phyloP scores from a whole-genome alignment of 2,113 vertebrate genomes.

The Colistium nudipinnis region DNA sequence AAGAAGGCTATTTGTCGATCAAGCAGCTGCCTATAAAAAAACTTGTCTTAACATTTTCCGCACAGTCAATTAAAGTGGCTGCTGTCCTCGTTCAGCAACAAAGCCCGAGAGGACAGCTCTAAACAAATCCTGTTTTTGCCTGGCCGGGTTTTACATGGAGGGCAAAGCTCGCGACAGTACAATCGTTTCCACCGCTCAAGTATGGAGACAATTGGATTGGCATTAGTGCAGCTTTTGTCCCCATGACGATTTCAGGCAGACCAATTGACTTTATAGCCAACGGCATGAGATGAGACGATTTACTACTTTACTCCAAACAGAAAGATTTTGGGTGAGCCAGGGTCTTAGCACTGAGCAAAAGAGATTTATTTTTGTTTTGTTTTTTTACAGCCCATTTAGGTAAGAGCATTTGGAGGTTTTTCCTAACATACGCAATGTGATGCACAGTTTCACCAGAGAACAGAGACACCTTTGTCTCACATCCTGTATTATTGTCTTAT shows the following conservation, averaged over 20 bases:
- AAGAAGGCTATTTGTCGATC: not conserved
- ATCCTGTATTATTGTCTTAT: slow-evolving; percentile 34
- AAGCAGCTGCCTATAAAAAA: slow-evolving; percentile 13
- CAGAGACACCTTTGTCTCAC: slow-evolving; percentile 29
- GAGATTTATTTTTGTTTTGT: not conserved
- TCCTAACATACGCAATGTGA: not conserved
- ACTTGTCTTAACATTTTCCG: slow-evolving; percentile 30
- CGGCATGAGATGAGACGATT: slow-evolving; percentile 19
- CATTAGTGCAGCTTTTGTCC: slow-evolving; percentile 51
- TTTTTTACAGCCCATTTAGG: not conserved
- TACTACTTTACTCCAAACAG: slow-evolving; percentile 9
- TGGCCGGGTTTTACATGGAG: slow-evolving; percentile 48
- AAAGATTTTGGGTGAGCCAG: slow-evolving; percentile 4
- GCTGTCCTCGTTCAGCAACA: slow-evolving; percentile 37
- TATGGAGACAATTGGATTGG: slow-evolving; percentile 48
- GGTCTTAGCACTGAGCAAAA: not conserved
- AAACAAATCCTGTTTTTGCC: slow-evolving; percentile 61
- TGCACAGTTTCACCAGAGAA: slow-evolving; percentile 13
- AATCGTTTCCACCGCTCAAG: slow-evolving; percentile 43
- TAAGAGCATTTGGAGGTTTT: slow-evolving; percentile 4
- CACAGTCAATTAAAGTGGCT: slow-evolving; percentile 31
- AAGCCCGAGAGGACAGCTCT: slow-evolving; percentile 51
- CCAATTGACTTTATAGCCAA: slow-evolving; percentile 41
- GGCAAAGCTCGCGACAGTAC: slow-evolving; percentile 50
- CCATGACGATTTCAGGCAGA: slow-evolving; percentile 39